Base-by-base conservation (phyloP, 2,113 vertebrate species). In the Pimephales promelas region DNA sequence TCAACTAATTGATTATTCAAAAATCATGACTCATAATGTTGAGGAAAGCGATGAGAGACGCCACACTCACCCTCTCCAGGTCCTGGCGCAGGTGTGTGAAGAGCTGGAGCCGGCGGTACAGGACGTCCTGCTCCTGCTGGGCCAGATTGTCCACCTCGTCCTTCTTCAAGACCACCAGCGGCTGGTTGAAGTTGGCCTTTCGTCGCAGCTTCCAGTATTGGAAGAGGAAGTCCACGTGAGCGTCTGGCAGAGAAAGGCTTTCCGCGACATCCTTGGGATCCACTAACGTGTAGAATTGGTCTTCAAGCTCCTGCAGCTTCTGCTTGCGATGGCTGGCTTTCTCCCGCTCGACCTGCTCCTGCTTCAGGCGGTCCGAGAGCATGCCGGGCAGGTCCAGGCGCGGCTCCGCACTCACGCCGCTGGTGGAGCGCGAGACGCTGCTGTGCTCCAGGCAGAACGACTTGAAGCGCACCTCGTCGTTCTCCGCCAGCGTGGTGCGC, bases 181-280 rank as follows among this genome's bases (percentile, higher is more conserved):
- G 97, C 62, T 95, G 96, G 92, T 98, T 99, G 85, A 93, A 96
- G 75, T 98, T 98, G 56, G 96, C 93, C 95, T 97, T 98, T 89
- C 97, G 95, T 90, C 98, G 97, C 86, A 99, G 89, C 88, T 99
- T 98, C 98, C 98, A 99, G 94, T 97, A 99, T 90, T 99, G 97
- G 89, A 97, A 99, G 86, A 99, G 92, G 90, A 98, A 99, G 89
- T 99, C 98, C 72, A 99, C 96, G 86, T 97, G 89, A 0, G 89
- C 90, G 54, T 95, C 90, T 0, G 96, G 95, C 61, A 99, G 89
- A 10, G 93, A 94, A 84, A 99, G 93, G 89, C 94, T 94, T 78
- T 97, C 95, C 0, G 97, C 96, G 85, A 98, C 96, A 87, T 98
- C 96, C 0, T 94, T 91, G 0, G 97, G 96, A 73, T 98, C 96